Evolutionary conservation across 2,888 invertebrate genomes (phyloP).

Genomic region (Cheilosia pagana): DNA sequence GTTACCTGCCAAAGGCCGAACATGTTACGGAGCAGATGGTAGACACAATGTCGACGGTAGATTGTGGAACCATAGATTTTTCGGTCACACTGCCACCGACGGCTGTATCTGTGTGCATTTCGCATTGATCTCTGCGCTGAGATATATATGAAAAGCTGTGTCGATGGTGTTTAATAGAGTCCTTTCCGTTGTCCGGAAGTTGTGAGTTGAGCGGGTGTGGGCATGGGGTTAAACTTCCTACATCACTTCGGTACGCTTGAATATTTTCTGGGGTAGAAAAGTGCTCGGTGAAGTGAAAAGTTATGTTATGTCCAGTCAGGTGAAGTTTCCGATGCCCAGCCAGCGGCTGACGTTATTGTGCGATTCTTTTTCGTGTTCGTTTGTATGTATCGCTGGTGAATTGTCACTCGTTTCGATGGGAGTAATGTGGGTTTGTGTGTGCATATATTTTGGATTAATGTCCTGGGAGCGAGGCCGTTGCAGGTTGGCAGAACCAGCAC

Average conservation of each 20-base stretch:
- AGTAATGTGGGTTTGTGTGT: background rate
- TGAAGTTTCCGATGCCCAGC: constrained; percentile 38
- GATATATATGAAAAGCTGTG: constrained; percentile 42
- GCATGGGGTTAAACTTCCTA: constrained; percentile 6
- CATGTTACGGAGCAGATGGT: constrained; percentile 7
- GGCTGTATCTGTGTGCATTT: background rate
- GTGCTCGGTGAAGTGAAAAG: constrained; percentile 53
- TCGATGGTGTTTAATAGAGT: constrained; percentile 52
- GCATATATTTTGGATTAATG: background rate
- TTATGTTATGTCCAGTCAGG: constrained; percentile 65
- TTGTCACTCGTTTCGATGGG: background rate
- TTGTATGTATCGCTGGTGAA: background rate
- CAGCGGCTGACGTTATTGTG: constrained; percentile 32
- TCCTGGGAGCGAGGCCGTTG: background rate
- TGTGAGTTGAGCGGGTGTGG: background rate
- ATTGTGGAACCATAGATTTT: constrained; percentile 20
- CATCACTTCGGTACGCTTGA: constrained; percentile 26
- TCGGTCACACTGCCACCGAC: constrained; percentile 12
- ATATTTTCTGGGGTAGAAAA: constrained; percentile 22
- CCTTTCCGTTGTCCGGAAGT: constrained; percentile 10
- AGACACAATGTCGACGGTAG: constrained; percentile 26
- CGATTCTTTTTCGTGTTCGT: background rate
- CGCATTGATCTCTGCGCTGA: constrained; percentile 40
- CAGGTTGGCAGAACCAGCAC: too few relatives aligned
- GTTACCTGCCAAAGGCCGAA: constrained; percentile 50